Conservation (phyloP, 1,140 invertebrate species). For the Atta colombica region DNA sequence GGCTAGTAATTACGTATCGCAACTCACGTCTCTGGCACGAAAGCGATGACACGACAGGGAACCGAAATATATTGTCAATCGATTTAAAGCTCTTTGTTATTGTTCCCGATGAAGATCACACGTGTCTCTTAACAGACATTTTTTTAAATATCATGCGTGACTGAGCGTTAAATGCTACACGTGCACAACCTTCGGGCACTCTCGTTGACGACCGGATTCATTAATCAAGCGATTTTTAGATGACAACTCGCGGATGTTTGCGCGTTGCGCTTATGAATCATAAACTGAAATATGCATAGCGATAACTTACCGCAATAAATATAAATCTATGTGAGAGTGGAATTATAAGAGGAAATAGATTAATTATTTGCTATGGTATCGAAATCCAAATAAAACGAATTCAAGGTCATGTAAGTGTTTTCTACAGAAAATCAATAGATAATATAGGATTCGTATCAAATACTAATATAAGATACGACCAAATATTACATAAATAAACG, state of each 20-base stretch:
- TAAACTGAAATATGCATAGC: constrained; percentile 13
- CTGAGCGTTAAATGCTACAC: constrained; percentile 28
- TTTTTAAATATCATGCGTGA: background rate
- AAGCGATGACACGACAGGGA: background rate
- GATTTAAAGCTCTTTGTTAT: constrained; percentile 12
- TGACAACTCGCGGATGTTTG: constrained; percentile 44
- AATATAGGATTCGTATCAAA: background rate
- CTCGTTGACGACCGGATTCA: constrained; percentile 14
- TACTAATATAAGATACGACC: background rate
- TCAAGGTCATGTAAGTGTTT: background rate
- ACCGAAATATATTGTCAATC: constrained; percentile 33
- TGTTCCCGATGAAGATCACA: background rate
- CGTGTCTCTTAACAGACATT: constrained; percentile 8
- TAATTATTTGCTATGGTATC: background rate
- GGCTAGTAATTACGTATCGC: constrained; percentile 35
- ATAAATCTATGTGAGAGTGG: background rate
- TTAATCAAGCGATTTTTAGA: constrained; percentile 44
- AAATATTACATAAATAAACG: background rate
- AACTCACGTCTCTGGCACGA: background rate
- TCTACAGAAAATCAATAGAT: background rate
- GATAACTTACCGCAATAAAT: constrained; percentile 26
- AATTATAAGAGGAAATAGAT: constrained; percentile 2
- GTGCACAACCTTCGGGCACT: constrained; percentile 22
- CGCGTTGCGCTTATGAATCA: constrained; percentile 30
- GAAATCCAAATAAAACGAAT: background rate